Conservation (phyloP, 2,113 vertebrate species). For the Pholis gunnellus region DNA sequence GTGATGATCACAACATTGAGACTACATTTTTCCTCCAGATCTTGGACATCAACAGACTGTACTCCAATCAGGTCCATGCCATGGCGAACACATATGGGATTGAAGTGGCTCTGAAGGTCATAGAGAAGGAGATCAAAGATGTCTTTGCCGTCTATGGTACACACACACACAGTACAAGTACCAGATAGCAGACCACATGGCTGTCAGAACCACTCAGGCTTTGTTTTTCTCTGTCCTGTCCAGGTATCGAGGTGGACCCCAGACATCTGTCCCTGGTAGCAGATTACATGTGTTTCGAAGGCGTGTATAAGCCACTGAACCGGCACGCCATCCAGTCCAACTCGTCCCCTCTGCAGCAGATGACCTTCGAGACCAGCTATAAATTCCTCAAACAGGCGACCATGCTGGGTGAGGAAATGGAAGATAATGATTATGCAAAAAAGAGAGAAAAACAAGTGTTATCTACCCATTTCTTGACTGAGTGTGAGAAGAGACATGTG, state of each 20-base stretch:
- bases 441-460: too few species aligned
- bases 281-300: slow-evolving; percentile 99
- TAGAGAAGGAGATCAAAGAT: slow-evolving; percentile 98
- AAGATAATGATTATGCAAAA: neutral
- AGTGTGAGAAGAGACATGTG: neutral
- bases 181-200: neutral
- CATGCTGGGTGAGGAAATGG: slow-evolving; percentile 68
- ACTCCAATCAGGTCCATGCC: slow-evolving; percentile 95
- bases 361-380: slow-evolving; percentile 98
- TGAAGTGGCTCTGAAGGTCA: slow-evolving; percentile 92
- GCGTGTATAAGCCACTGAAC: slow-evolving; percentile 93
- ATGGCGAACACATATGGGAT: slow-evolving; percentile 96
- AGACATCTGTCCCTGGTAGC: slow-evolving; percentile 97
- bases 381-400: slow-evolving; percentile 96
- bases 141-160: slow-evolving; percentile 98
- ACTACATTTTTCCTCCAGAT: slow-evolving; percentile 78
- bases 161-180: neutral
- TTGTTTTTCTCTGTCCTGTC: neutral
- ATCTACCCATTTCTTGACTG: neutral
- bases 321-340: slow-evolving; percentile 91
- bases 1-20: neutral
- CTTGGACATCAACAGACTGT: slow-evolving; percentile 90
- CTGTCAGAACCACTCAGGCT: neutral
- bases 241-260: slow-evolving; percentile 95
- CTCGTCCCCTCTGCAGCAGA: slow-evolving; percentile 97